Evolutionary conservation across 2,113 vertebrate species (phyloP).

Genomic region (Gnathonemus longibarbis): DNA sequence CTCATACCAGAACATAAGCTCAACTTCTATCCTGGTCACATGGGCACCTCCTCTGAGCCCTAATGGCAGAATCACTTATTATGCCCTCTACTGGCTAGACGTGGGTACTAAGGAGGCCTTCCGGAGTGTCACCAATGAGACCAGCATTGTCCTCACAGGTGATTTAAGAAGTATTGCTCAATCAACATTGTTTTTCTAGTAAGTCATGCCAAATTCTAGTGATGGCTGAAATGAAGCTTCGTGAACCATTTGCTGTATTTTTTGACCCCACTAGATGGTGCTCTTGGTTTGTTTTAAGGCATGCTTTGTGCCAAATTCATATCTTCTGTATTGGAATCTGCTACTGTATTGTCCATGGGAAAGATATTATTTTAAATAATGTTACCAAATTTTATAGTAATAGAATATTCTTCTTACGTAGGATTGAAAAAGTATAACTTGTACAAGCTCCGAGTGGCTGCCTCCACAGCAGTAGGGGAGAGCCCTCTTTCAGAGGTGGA

Average conservation of each 20-base stretch:
- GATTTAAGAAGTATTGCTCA: constrained; percentile 23
- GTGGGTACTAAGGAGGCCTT: constrained; percentile 62
- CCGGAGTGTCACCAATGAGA: constrained; percentile 56
- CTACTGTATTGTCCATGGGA: not conserved
- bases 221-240: too few species aligned
- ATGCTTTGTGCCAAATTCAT: not conserved
- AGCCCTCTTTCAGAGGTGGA: constrained; percentile 79
- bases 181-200: not conserved
- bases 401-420: constrained; percentile 34
- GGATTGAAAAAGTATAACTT: constrained; percentile 79
- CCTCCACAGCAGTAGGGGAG: constrained; percentile 81
- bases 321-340: not conserved
- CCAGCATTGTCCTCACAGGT: constrained; percentile 83
- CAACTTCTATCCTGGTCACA: constrained; percentile 77
- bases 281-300: too few species aligned
- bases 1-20: constrained; percentile 86
- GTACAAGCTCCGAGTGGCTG: constrained; percentile 83
- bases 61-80: constrained; percentile 86
- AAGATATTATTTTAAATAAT: not conserved
- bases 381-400: not conserved
- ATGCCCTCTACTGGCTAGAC: constrained; percentile 78
- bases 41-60: constrained; percentile 83
- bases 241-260: too few species aligned
- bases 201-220: not conserved
- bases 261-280: too few species aligned